Conservation (phyloP, 92 coral and sea anemone species). For the Plumapathes pennacea region DNA sequence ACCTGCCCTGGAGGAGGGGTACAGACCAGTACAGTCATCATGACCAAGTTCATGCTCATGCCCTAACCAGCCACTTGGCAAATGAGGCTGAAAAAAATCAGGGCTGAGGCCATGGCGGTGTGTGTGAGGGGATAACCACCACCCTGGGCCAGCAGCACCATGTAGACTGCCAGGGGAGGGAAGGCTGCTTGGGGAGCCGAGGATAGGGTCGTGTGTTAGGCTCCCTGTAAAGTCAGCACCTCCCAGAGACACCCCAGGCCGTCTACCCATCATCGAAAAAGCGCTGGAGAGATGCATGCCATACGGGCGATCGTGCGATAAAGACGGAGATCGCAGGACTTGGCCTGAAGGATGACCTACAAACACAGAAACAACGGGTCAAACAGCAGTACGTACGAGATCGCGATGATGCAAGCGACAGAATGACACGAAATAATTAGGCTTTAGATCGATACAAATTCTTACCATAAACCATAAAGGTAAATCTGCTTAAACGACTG, state of each 20-base stretch:
- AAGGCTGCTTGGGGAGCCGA: conserved; percentile 68
- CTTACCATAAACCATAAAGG: too few relatives aligned
- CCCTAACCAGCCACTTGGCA: conserved; percentile 80
- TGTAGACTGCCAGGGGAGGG: conserved; percentile 83
- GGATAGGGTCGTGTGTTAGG: conserved; percentile 77
- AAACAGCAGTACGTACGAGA: too few relatives aligned
- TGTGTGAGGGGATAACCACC: conserved; percentile 95
- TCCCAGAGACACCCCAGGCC: conserved; percentile 67
- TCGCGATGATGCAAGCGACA: too few relatives aligned
- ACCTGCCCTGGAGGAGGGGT: conserved; percentile 49
- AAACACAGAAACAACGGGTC: conserved; percentile 19
- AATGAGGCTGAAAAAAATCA: conserved; percentile 76
- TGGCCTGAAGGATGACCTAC: conserved; percentile 92
- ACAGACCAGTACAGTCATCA: conserved; percentile 73
- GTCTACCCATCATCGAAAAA: conserved; percentile 88
- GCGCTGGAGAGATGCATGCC: conserved; percentile 92
- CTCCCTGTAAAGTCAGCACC: conserved; percentile 61
- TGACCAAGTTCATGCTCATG: too few relatives aligned
- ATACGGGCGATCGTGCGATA: conserved; percentile 92
- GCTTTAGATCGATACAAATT: too few relatives aligned
- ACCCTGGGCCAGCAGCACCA: conserved; percentile 76
- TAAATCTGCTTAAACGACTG: too few relatives aligned
- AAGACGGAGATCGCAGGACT: conserved; percentile 92
- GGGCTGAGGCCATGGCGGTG: conserved; percentile 76
- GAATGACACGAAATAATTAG: too few relatives aligned